Conservation (phyloP, 2,113 vertebrate genomes). For the Ageneiosus marmoratus region DNA sequence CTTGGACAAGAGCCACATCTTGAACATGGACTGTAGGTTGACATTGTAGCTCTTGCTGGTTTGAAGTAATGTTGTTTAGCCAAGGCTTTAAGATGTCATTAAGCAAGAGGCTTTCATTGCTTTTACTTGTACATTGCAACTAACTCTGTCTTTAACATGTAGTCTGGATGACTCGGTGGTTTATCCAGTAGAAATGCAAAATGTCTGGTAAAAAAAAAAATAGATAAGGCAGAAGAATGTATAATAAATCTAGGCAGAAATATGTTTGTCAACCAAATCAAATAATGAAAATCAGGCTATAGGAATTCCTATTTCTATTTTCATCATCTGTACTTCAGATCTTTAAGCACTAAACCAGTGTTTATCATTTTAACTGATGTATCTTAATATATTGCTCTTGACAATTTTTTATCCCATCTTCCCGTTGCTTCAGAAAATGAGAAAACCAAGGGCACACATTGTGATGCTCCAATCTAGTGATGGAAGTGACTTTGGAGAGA, state of each 20-base stretch:
- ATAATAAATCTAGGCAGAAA: not conserved
- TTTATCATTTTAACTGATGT: not conserved
- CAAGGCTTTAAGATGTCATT: not conserved
- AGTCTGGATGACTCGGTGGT: conserved; percentile 1
- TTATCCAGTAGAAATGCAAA: conserved; percentile 29
- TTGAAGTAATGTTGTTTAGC: not conserved
- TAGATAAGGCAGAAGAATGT: not conserved
- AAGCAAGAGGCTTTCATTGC: not conserved
- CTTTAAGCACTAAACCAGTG: not conserved
- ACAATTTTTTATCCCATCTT: not conserved
- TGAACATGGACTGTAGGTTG: not conserved
- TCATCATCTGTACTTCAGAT: not conserved
- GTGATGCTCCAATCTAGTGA: not conserved
- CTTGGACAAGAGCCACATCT: not conserved
- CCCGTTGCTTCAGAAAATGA: not conserved
- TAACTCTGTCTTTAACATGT: conserved; percentile 28
- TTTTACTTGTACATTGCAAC: not conserved
- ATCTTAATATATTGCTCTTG: not conserved
- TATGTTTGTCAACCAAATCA: not conserved
- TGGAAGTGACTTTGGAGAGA: not conserved
- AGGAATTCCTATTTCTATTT: not conserved
- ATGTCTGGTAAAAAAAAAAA: conserved; percentile 6
- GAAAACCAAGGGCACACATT: not conserved
- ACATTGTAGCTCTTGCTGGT: not conserved
- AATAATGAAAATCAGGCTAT: not conserved